phyloP scores from a whole-genome alignment of 2,113 vertebrate species.

The Tachuris rubrigastra region DNA sequence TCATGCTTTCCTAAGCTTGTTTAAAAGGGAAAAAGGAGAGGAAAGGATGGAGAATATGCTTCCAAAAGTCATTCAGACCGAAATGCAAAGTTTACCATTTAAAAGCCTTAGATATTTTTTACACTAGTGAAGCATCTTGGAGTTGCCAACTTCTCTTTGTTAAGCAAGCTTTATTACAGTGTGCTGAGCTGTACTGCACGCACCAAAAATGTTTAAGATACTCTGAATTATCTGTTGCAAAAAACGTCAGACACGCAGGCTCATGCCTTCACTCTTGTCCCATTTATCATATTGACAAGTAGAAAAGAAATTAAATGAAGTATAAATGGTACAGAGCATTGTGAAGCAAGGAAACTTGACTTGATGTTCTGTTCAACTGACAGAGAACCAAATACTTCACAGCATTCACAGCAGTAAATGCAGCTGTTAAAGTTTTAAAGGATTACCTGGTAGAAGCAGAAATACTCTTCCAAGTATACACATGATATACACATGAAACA shows the following conservation, averaged over 20 bases:
- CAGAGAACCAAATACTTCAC: conserved; percentile 57
- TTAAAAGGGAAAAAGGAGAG: neutral
- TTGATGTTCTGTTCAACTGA: conserved; percentile 60
- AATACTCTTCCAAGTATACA: conserved; percentile 33
- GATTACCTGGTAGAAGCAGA: conserved; percentile 32
- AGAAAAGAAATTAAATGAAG: conserved; percentile 49
- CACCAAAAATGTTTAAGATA: conserved; percentile 53
- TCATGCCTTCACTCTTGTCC: conserved; percentile 30
- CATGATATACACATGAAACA: neutral
- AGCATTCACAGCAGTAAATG: conserved; percentile 38
- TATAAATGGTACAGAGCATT: conserved; percentile 49
- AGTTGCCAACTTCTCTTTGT: conserved; percentile 39
- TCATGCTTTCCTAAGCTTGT: conserved; percentile 31
- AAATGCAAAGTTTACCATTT: conserved; percentile 30
- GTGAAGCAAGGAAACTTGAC: conserved; percentile 50
- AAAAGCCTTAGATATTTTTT: conserved; percentile 41
- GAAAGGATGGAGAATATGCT: neutral
- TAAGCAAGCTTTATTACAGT: neutral
- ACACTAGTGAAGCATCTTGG: conserved; percentile 27
- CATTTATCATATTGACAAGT: conserved; percentile 47
- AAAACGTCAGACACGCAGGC: conserved; percentile 31
- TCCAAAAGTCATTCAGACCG: conserved; percentile 26
- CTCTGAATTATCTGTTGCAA: conserved; percentile 58
- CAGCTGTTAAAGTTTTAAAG: conserved; percentile 40
- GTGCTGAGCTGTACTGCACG: conserved; percentile 47